phyloP scores from a whole-genome alignment of 2,797 vertebrate species.

The Bufotes viridis region DNA sequence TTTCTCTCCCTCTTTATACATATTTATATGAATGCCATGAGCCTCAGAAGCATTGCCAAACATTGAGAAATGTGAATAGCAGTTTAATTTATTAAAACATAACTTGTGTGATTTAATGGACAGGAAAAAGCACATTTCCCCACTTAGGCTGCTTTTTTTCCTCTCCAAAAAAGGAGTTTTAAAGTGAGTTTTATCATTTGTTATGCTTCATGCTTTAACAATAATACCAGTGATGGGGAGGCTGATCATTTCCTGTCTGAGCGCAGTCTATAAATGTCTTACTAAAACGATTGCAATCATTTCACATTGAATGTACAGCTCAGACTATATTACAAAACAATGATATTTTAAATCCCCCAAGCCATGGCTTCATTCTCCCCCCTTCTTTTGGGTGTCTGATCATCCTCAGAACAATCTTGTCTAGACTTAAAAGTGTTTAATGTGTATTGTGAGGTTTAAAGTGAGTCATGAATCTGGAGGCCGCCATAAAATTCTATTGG shows the following conservation, averaged over 20 bases:
- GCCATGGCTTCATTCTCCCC: conserved; percentile 23
- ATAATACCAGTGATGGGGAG: conserved; percentile 56
- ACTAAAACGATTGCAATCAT: conserved; percentile 35
- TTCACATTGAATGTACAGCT: conserved; percentile 25
- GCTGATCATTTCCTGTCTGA: conserved; percentile 60
- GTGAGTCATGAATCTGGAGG: conserved; percentile 65
- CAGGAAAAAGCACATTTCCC: conserved; percentile 56
- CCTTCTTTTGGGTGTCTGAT: conserved; percentile 23
- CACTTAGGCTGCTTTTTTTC: conserved; percentile 56
- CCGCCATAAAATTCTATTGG: conserved; percentile 63
- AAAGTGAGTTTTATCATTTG: conserved; percentile 60
- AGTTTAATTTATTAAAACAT: conserved; percentile 59
- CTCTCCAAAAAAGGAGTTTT: conserved; percentile 63
- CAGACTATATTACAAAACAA: conserved; percentile 49
- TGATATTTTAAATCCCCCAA: conserved; percentile 51
- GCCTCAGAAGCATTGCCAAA: conserved; percentile 53
- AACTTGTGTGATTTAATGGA: conserved; percentile 55
- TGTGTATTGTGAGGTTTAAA: conserved; percentile 64
- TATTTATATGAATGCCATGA: conserved; percentile 52
- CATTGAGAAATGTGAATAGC: conserved; percentile 48
- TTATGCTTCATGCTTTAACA: conserved; percentile 61
- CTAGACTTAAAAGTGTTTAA: conserved; percentile 59
- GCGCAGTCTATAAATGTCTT: conserved; percentile 56
- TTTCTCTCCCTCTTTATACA: conserved; percentile 54
- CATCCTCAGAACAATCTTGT: conserved; percentile 55